These are phyloP conservation scores for Acanthosepion lycidas DNA, from an alignment of 2,888 invertebrate genomes.

Conservation along the genomic window DNA sequence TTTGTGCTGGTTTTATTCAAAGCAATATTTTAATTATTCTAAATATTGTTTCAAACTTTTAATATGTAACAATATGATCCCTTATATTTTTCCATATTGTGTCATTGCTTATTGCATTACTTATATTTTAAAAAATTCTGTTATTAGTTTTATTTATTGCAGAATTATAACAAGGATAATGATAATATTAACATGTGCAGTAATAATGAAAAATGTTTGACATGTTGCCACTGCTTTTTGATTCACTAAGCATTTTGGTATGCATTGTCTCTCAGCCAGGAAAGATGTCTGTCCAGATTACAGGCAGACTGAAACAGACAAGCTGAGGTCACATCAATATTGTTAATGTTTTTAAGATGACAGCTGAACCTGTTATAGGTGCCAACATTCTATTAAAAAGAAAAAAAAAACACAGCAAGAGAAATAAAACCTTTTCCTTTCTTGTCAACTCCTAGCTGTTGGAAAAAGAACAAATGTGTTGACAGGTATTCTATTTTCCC, in stretches of 20 bases:
- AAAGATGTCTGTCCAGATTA: not conserved
- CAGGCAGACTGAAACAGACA: not conserved
- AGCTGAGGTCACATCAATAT: conserved; percentile 5
- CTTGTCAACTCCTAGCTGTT: conserved; percentile 7
- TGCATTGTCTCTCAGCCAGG: conserved; percentile 6
- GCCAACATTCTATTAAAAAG: not conserved
- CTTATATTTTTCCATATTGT: no score
- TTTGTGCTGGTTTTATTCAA: no score
- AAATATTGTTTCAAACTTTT: no score
- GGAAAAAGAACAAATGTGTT: not conserved
- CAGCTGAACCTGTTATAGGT: conserved; percentile 4
- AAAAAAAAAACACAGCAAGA: not conserved
- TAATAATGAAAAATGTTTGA: no score
- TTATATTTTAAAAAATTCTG: not conserved
- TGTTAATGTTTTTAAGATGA: not conserved
- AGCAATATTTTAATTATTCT: no score
- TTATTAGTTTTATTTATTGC: not conserved
- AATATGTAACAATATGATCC: no score
- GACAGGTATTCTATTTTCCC: not conserved
- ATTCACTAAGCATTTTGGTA: not conserved
- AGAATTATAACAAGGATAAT: not conserved
- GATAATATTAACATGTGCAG: not conserved
- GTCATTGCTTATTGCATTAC: no score
- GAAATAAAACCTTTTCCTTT: not conserved
- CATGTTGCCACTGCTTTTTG: not conserved